Evolutionary conservation across 2,888 invertebrate genomes (phyloP).

Genomic region (Julus scandinavius): DNA sequence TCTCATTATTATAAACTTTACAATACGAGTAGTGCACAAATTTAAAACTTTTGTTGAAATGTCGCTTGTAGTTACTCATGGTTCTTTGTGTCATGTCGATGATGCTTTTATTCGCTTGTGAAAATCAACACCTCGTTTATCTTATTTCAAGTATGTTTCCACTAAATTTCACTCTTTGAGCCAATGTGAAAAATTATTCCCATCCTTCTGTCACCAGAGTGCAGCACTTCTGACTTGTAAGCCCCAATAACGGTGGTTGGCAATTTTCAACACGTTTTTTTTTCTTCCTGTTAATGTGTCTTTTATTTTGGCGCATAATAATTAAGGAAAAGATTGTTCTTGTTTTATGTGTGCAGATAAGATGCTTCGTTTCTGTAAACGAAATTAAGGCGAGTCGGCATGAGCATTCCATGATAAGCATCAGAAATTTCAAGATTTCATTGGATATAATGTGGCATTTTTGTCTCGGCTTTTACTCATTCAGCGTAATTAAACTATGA

Average conservation of each 20-base stretch:
- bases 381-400: neutral
- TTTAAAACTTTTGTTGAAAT: too few species aligned
- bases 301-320: neutral
- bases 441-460: neutral
- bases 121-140: too few species aligned
- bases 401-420: neutral
- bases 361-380: neutral
- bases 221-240: neutral
- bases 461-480: neutral
- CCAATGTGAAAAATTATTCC: neutral
- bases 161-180: too few species aligned
- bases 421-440: neutral
- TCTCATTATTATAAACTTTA: too few species aligned
- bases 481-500: neutral
- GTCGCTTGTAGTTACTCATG: too few species aligned
- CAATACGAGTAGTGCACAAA: too few species aligned
- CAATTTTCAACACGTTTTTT: neutral
- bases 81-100: too few species aligned
- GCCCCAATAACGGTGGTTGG: neutral
- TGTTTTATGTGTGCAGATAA: neutral
- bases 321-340: slow-evolving; percentile 17
- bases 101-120: too few species aligned
- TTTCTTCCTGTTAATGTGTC: neutral
- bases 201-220: neutral
- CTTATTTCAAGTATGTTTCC: too few species aligned